Base-by-base conservation (phyloP, 1,140 invertebrate species). In the Globodera rostochiensis region DNA sequence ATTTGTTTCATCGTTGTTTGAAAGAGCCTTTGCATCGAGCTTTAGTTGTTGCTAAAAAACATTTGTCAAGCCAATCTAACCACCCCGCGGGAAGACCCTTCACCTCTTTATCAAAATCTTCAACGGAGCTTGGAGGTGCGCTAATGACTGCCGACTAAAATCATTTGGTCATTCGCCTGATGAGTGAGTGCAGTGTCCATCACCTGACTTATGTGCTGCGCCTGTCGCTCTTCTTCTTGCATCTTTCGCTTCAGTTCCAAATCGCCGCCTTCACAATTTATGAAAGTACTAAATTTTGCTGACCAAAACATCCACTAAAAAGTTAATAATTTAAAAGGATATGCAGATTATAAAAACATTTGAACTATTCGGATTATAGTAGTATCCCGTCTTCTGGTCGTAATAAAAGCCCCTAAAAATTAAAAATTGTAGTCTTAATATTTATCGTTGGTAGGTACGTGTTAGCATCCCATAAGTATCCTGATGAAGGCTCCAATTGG, bases 261-360 rank as follows among this genome's bases (percentile, higher is more conserved):
- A 73, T 86, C 86, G 19, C 83, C 83, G 11, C 85, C 85, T 25
- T 86, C 77, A 45, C 80, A 84, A 47, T 84, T 82, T 45, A 88
- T 83, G 89, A 96, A 97, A 0, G 94, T 94, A 80, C 93, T 93
- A 69, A 93, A 93, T 25, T 93, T 92, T 3, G 93, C 92, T 91
- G 97, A 95, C 96, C 96, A 99, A 88, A 98, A 98, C 85, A 98
- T 92, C 90, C 96, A 99, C 89, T 95, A 71, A 71, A 45, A 21
- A 36, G 46, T 71, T 71, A 45, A 66, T 71, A 45, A 66, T 66
- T 45, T 36, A 71, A 45, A 36, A 36, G 9, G 5, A 21, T 36
- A 64, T 36, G 47, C 6, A 4, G 25, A 66, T 9, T 78, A 47
- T 19, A 75, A 25, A 75, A 75, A 78, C 77, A 36, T 78, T 53